These are phyloP conservation scores for Drosophila hydei DNA, from an alignment of 1,140 invertebrate genomes.

Conservation along the genomic window DNA sequence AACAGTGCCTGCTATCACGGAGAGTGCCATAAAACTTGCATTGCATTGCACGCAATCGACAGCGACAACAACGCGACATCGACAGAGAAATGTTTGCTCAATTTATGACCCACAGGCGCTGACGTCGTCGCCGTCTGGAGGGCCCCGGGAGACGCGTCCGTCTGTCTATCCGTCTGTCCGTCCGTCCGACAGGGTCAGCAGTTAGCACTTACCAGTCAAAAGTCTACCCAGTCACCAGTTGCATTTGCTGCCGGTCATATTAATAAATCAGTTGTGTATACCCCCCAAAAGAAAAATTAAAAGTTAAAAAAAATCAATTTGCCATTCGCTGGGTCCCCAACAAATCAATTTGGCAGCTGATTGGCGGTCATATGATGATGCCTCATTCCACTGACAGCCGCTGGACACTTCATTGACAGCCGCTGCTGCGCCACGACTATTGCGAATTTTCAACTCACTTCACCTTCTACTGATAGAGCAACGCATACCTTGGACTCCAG, in stretches of 20 bases:
- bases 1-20: slow-evolving; percentile 48
- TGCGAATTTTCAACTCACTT: slow-evolving; percentile 13
- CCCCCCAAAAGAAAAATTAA: background rate
- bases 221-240: slow-evolving; percentile 2
- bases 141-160: background rate
- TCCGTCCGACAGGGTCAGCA: slow-evolving; percentile 27
- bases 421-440: slow-evolving; percentile 1
- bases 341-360: slow-evolving; percentile 72
- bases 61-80: slow-evolving; percentile 35
- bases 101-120: slow-evolving; percentile 64
- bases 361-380: slow-evolving; percentile 74
- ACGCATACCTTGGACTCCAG: slow-evolving; percentile 44
- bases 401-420: slow-evolving; percentile 58
- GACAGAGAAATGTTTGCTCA: slow-evolving; percentile 68
- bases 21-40: slow-evolving; percentile 76
- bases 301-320: slow-evolving; percentile 16
- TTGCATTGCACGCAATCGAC: slow-evolving; percentile 72
- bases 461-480: slow-evolving; percentile 19
- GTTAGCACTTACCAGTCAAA: slow-evolving; percentile 12
- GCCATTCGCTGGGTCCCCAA: slow-evolving; percentile 1
- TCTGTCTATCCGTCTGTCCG: background rate
- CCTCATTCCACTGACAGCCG: slow-evolving; percentile 41
- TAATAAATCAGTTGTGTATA: slow-evolving; percentile 28
- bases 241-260: slow-evolving; percentile 2
- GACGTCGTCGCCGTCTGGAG: slow-evolving; percentile 45